These are phyloP conservation scores for Ptychochromis oligacanthus DNA, from an alignment of 2,113 vertebrate genomes.

Conservation along the genomic window DNA sequence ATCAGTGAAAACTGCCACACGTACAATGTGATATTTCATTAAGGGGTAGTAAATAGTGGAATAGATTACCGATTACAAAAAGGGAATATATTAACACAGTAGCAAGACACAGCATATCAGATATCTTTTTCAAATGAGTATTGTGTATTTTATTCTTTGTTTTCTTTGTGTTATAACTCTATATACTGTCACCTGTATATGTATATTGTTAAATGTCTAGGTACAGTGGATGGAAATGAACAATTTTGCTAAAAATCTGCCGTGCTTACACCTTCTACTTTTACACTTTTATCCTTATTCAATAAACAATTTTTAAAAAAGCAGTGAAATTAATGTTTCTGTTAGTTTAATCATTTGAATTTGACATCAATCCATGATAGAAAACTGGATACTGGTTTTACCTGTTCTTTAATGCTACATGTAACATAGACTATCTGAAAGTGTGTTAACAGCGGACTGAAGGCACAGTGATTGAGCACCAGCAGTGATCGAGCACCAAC, in stretches of 20 bases:
- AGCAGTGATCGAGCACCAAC: neutral
- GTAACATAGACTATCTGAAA: neutral
- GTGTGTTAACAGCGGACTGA: neutral
- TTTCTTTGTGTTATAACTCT: neutral
- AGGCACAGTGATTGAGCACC: too few relatives aligned
- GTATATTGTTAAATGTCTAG: neutral
- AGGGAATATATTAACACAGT: neutral
- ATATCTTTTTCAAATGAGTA: accelerated
- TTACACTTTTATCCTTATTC: neutral
- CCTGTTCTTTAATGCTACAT: neutral
- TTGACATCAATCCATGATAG: neutral
- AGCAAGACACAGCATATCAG: neutral
- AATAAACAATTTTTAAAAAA: neutral
- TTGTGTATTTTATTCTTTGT: accelerated
- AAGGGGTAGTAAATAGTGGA: neutral
- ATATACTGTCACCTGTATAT: neutral
- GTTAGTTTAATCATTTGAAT: neutral
- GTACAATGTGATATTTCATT: too few relatives aligned
- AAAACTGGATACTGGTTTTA: neutral
- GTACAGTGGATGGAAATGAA: neutral
- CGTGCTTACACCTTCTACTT: neutral
- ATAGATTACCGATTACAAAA: neutral
- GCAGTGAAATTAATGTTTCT: neutral
- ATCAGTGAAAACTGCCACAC: too few relatives aligned
- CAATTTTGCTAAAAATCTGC: accelerated